phyloP scores from a whole-genome alignment of 2,888 invertebrate species.

The Torymus tubicola region DNA sequence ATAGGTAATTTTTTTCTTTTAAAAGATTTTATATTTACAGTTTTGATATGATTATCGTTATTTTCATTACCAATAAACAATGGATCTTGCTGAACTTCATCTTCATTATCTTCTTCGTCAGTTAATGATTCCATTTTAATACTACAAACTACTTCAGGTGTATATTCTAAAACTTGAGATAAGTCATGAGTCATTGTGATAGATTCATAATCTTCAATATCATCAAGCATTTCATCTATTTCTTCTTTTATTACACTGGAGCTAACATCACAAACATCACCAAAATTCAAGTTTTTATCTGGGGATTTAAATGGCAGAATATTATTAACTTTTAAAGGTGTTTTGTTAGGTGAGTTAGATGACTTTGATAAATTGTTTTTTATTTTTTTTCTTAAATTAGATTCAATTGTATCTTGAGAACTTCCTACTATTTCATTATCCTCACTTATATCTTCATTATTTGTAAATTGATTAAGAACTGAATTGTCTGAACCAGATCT shows the following conservation, averaged over 20 bases:
- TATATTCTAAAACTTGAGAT: slow-evolving; percentile 3
- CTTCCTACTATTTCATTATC: slow-evolving; percentile 38
- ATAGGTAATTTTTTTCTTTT: not conserved
- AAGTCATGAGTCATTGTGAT: slow-evolving; percentile 41
- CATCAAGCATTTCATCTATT: slow-evolving; percentile 20
- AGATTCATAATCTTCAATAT: slow-evolving; percentile 24
- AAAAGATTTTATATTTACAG: not conserved
- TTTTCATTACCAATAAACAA: too few relatives aligned
- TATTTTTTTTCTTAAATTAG: slow-evolving; percentile 30
- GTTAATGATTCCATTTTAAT: not conserved
- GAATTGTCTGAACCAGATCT: not conserved
- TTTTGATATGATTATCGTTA: too few relatives aligned
- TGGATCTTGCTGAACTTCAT: too few relatives aligned
- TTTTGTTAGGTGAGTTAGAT: not conserved
- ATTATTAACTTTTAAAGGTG: not conserved
- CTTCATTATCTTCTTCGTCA: not conserved
- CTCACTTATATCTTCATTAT: slow-evolving; percentile 16
- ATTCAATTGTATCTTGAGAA: slow-evolving; percentile 38
- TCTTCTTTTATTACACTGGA: slow-evolving; percentile 37
- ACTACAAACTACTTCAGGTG: not conserved
- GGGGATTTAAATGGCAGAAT: not conserved
- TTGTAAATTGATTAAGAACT: not conserved
- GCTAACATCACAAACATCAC: slow-evolving; percentile 13
- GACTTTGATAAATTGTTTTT: not conserved
- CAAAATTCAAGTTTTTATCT: not conserved